Evolutionary conservation across 1,140 invertebrate species (phyloP), one percentile per base, ranked within the genome.

Genomic region (Andrena cerasifolii): DNA sequence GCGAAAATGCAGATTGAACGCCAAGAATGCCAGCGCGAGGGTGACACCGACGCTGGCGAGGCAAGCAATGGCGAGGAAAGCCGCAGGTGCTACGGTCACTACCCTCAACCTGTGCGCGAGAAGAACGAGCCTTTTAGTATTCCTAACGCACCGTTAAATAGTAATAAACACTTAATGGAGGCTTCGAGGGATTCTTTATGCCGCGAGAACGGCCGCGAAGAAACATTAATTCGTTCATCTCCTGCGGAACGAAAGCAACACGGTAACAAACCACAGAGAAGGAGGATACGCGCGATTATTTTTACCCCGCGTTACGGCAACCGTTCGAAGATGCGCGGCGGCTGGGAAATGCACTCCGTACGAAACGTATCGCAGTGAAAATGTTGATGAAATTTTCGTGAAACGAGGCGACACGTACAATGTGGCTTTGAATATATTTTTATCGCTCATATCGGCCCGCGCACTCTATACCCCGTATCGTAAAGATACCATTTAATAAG

Each of bases 1-100:
- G 71, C 97, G 94, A 91, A 97, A 97, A 91, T 97, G 96, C 61
- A 98, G 93, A 92, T 98, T 98, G 90, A 98, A 98, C 45, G 94
- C 95, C 26, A 98, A 93, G 89, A 98, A 98, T 5, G 94, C 94
- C 6, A 97, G 89, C 7, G 97, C 96, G 28, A 97, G 87, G 0
- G 95, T 92, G n/a, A 98, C 96, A 1, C 97, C 97, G 63, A 96
- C 91, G 16, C 94, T 93, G 26, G 97, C 96, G 3, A 97, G 89
- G 53, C 94, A 94, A 3, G 95, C 94, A 28, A 97, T 94, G 26
- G 93, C 93, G 63, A 95, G 93, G 90, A 97, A 97, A 2, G 96
- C 96, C 68, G 94, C 93, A 40, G 95, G 94, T n/a, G 96, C 95
- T 59, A 98, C 96, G 14, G 94, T 95, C 68, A 95, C 95, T 79